Base-by-base conservation (phyloP, 2,113 vertebrate species). In the Seriola quinqueradiata region DNA sequence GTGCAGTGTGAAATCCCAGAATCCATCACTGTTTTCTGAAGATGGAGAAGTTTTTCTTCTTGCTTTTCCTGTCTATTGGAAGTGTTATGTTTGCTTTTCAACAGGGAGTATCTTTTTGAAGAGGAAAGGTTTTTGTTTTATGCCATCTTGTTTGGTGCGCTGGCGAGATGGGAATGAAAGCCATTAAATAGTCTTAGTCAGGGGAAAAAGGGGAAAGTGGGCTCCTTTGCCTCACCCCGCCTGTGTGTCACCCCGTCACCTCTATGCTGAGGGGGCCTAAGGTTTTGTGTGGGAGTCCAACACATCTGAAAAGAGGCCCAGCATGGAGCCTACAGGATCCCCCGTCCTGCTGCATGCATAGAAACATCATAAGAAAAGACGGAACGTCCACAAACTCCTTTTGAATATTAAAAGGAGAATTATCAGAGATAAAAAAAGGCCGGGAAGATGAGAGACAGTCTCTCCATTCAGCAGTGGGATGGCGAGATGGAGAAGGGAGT, bases 171-270 rank as follows among this genome's bases (percentile, higher is more conserved):
- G 81, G 86, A 93, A 91, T 94, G 89, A 93, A 90, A 93, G 91
- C 86, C 91, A 87, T 95, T 93, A 93, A 95, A 94, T 89, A 91
- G 93, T 90, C 86, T 92, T 93, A 92, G 90, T 90, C 77, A 58
- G 79, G 67, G 79, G 28, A 28, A 75, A 90, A 92, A 75, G 82
- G 82, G 86, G 87, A 89, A 90, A 89, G 89, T 75, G 81, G 77
- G 83, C 85, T 88, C 75, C 76, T 79, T 90, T n/a, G 38, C 82
- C 42, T 70, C 25, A 67, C 84, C 82, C 88, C 75, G 75, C 75
- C 76, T 77, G 81, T 44, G 60, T 77, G 68, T 89, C 90, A 85
- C 92, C 92, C 91, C 81, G 34, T 91, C 85, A 87, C 91, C 93
- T 93, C 91, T 65, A 23, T 86, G 79, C 81, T 66, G 81, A 77